Percentiles rank a stretch among this genome's conserved stretches.
These are phyloP conservation scores for Bambusicola thoracicus DNA, from an alignment of 2,113 vertebrate genomes.

Conservation along the genomic window DNA sequence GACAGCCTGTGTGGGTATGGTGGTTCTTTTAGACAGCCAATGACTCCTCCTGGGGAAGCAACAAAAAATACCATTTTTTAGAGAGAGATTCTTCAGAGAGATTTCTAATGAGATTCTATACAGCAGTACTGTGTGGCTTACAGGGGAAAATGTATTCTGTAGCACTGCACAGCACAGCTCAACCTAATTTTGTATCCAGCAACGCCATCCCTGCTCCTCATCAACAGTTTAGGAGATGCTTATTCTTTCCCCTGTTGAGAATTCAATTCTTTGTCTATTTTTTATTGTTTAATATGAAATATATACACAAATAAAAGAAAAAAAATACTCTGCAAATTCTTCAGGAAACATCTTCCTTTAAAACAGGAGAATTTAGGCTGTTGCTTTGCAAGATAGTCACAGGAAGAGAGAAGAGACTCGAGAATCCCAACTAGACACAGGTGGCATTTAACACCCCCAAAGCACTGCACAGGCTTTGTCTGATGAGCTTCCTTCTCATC, in stretches of 20 bases:
- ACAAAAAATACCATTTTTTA: neutral
- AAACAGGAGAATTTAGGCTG: neutral
- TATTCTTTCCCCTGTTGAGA: neutral
- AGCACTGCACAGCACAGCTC: neutral
- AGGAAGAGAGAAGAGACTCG: neutral
- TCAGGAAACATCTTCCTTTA: neutral
- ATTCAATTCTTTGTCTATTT: neutral
- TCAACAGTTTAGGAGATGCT: neutral
- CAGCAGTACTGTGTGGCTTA: neutral
- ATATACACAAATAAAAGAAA: neutral
- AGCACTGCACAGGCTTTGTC: neutral
- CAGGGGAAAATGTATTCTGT: neutral
- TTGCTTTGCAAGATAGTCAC: neutral
- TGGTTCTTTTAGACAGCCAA: conserved; percentile 11
- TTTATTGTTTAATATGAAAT: neutral
- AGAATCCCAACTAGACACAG: neutral
- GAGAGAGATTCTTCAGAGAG: neutral
- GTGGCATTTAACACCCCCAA: neutral
- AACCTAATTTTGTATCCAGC: neutral
- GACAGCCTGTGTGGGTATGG: neutral
- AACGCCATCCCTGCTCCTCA: neutral
- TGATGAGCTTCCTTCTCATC: neutral
- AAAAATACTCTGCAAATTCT: neutral
- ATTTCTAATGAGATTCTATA: neutral
- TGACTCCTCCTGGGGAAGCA: conserved; percentile 55